phyloP scores from a whole-genome alignment of 2,113 vertebrate species.

The Thalassarche chlororhynchos region DNA sequence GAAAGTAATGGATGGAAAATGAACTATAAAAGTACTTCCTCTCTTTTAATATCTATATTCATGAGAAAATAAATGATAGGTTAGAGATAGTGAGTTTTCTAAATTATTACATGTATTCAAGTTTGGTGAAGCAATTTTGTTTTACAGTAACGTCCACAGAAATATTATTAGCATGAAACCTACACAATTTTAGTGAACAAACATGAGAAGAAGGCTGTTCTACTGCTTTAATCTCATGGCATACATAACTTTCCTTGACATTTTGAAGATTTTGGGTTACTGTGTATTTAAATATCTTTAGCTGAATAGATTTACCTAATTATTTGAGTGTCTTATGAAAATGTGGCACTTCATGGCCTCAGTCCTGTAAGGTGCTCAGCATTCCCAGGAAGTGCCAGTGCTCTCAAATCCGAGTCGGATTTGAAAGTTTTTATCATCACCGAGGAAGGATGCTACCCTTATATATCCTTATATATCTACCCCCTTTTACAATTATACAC shows the following conservation, averaged over 20 bases:
- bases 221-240: neutral
- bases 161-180: slow-evolving; percentile 47
- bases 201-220: neutral
- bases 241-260: neutral
- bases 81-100: slow-evolving; percentile 44
- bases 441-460: neutral
- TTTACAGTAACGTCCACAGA: neutral
- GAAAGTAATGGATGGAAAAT: slow-evolving; percentile 7
- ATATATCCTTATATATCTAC: neutral
- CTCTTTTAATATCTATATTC: neutral
- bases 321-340: neutral
- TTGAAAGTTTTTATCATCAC: neutral
- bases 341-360: neutral
- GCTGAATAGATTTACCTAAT: neutral
- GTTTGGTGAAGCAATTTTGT: neutral
- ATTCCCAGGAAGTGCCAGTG: neutral
- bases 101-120: neutral
- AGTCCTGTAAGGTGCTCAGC: neutral
- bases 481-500: neutral
- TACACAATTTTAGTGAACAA: slow-evolving; percentile 15
- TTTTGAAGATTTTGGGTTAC: neutral
- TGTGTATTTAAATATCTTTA: neutral
- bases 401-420: neutral
- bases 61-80: slow-evolving; percentile 30
- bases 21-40: neutral